Evolutionary conservation across 2,888 invertebrate species (phyloP), one percentile per base, ranked within the genome.

Genomic region (Conchocele bisecta): DNA sequence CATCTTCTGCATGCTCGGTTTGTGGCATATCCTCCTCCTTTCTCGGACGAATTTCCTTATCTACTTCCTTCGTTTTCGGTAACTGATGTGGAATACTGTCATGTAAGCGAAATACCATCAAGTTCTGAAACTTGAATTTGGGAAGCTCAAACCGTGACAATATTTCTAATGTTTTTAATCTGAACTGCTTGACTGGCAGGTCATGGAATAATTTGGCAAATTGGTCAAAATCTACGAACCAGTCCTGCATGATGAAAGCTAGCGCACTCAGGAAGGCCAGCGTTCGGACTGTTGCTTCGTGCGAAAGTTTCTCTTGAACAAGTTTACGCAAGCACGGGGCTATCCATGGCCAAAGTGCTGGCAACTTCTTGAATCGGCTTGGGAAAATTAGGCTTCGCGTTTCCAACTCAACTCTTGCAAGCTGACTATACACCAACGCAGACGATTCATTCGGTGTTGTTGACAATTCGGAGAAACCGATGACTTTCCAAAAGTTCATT

Each of bases 321-420:
- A 71, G 41, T 28, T 71, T 71, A 29, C 51, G 46, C 22, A 6
- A 20, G 41, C 71, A 60, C 26, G 17, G 22, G 7, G 7, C 17
- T 20, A 71, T 60, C 66, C 66, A 72, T 26, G 72, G 66, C n/a
- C n/a, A n/a, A n/a, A n/a, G n/a, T n/a, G n/a, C n/a, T 33, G 61
- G 48, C 15, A 26, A 41, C 41, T 61, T 57, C 53, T 67, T 66
- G 7, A 72, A 48, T 46, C 60, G 60, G 53, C 67, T 72, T n/a
- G 39, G 51, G 48, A 48, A 63, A n/a, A 67, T 53, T 44, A 72
- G 28, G 37, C 39, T 15, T 17, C 66, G 61, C 20, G 15, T 50
- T 37, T 72, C 71, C 56, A 72, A 35, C 42, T 66, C 66, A 26
- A 57, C 41, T 37, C 11, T 41, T 11, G 61, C 44, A 26, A 71